Base-by-base conservation (phyloP, 2,797 vertebrate genomes). In the Linurgus olivaceus region DNA sequence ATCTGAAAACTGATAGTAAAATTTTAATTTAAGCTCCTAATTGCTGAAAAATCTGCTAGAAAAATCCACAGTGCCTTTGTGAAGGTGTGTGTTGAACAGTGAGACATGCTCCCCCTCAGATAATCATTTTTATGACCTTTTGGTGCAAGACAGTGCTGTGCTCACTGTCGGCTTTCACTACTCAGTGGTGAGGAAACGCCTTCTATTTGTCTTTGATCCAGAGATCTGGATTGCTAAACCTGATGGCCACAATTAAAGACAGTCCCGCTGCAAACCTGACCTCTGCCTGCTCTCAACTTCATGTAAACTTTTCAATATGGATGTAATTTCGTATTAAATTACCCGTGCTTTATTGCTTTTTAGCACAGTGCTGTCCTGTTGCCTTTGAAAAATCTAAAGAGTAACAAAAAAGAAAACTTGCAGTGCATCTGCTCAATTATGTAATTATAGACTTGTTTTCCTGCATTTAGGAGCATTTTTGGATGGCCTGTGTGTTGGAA, bases 271-370 rank as follows among this genome's bases (percentile, higher is more conserved):
- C 97, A 98, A 98, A 97, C 94, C 98, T 98, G 98, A 98, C 97
- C 98, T 98, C 98, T 98, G 97, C 97, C 98, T 92, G 98, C 98
- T 98, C 98, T 98, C 97, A 97, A 97, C 97, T 98, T 98, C 98
- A 98, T 98, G 98, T 99, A 98, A 99, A 99, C 98, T 99, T 99
- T 99, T 98, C 98, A 97, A 98, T 98, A 98, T 98, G 98, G 98
- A 98, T 99, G 98, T 99, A 99, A 99, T 99, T 99, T 98, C 91
- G 98, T 98, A 98, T 99, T 99, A 99, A 99, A 99, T 98, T 98
- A 98, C 98, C 98, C 98, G 83, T 98, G 98, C 99, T 99, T 99
- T 98, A 98, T 98, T 98, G 98, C 98, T 98, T 98, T 98, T 98
- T 98, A 98, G 98, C 98, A 97, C 96, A 96, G 97, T 48, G 82